phyloP scores from a whole-genome alignment of 2,113 vertebrate species.

The Tauraco erythrolophus region DNA sequence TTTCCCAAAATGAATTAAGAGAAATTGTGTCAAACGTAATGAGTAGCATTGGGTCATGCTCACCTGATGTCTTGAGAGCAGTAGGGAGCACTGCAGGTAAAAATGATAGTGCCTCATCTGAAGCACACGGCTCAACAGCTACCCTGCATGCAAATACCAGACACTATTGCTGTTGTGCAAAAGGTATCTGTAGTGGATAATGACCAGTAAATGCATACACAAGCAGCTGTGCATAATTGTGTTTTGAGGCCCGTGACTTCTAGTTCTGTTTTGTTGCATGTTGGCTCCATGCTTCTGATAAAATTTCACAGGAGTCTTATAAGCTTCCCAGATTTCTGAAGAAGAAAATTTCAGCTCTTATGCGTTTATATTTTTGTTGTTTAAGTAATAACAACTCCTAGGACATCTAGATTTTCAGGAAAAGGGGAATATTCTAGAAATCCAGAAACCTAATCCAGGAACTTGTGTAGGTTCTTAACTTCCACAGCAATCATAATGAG shows the following conservation, averaged over 20 bases:
- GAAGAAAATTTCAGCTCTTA: neutral
- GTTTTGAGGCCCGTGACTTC: neutral
- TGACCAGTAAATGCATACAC: neutral
- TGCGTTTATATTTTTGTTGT: neutral
- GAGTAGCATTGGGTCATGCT: neutral
- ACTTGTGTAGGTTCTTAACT: neutral
- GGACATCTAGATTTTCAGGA: neutral
- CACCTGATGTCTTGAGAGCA: neutral
- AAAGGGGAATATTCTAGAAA: neutral
- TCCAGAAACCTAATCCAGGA: neutral
- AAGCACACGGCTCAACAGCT: neutral
- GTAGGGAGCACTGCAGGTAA: neutral
- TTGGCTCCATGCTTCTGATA: neutral
- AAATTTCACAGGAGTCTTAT: neutral
- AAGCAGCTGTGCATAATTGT: accelerated
- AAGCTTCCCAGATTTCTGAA: neutral
- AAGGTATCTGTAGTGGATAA: neutral
- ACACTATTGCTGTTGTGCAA: neutral
- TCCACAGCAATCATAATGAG: neutral
- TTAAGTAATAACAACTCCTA: neutral
- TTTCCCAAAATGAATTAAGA: neutral
- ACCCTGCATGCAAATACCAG: neutral
- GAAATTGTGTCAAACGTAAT: neutral
- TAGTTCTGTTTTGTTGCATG: neutral
- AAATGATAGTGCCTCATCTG: neutral